phyloP scores from a whole-genome alignment of 2,113 vertebrate species.

The Orcinus orca region DNA sequence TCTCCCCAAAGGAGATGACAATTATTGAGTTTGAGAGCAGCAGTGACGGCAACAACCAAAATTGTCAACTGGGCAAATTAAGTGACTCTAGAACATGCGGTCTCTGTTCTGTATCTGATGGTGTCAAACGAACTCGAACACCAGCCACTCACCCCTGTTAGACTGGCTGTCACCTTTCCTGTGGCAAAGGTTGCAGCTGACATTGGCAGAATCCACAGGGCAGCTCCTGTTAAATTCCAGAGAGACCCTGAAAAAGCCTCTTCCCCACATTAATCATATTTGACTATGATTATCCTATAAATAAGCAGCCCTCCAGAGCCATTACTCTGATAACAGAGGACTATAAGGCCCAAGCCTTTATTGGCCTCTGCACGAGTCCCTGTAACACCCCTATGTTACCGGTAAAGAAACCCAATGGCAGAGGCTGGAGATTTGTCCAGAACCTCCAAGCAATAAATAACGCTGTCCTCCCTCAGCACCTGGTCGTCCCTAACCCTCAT shows the following conservation, averaged over 20 bases:
- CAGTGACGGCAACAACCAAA: not conserved
- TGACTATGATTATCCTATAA: not conserved
- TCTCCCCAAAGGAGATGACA: not conserved
- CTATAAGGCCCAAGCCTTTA: not conserved
- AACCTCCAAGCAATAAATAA: not conserved
- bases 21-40: not conserved
- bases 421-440: not conserved
- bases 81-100: not conserved
- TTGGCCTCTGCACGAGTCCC: not conserved
- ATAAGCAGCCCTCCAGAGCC: not conserved
- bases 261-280: not conserved
- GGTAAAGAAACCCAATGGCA: not conserved
- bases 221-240: not conserved
- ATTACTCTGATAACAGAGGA: not conserved
- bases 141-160: not conserved
- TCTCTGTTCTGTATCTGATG: not conserved
- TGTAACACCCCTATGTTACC: not conserved
- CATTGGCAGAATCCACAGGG: not conserved
- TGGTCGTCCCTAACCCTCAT: not conserved
- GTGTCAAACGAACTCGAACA: not conserved
- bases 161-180: not conserved
- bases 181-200: not conserved
- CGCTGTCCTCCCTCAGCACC: not conserved
- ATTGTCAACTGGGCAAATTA: not conserved
- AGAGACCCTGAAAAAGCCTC: not conserved